phyloP scores from a whole-genome alignment of 1,140 invertebrate genomes.

The Limonius californicus region DNA sequence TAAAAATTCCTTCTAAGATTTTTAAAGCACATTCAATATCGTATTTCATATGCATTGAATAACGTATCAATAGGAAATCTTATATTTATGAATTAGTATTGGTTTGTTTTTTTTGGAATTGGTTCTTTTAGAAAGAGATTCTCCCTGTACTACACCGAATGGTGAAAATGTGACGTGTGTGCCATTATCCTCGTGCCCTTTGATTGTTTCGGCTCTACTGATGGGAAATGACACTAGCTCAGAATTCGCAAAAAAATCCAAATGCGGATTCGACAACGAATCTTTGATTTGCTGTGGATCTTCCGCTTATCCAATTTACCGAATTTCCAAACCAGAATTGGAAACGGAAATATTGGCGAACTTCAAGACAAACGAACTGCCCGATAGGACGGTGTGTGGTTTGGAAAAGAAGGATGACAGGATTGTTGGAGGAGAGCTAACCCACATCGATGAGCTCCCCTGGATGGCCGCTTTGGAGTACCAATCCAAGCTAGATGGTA shows the following conservation, averaged over 20 bases:
- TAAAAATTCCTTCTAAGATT: too few species aligned
- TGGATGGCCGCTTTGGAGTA: slow-evolving; percentile 61
- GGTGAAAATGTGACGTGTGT: background rate
- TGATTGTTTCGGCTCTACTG: background rate
- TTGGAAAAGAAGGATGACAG: slow-evolving; percentile 26
- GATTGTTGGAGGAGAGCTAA: slow-evolving; percentile 53
- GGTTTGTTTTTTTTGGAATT: too few species aligned
- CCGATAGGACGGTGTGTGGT: background rate
- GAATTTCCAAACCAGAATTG: too few species aligned
- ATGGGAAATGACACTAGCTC: background rate
- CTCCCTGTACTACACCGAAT: background rate
- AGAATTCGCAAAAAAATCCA: background rate
- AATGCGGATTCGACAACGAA: background rate
- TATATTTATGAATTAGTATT: too few species aligned
- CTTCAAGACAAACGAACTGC: background rate
- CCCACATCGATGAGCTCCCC: slow-evolving; percentile 54
- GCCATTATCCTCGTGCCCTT: background rate
- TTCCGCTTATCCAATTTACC: background rate
- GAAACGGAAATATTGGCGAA: background rate
- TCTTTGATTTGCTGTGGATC: background rate
- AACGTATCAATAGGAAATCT: too few species aligned
- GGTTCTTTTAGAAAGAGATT: too few species aligned
- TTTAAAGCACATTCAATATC: too few species aligned
- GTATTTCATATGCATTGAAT: too few species aligned
- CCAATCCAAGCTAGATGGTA: slow-evolving; percentile 40